Percentiles rank a stretch among this genome's conserved stretches.
These are phyloP conservation scores for Gopherus evgoodei DNA, from an alignment of 2,113 vertebrate species.

Conservation along the genomic window DNA sequence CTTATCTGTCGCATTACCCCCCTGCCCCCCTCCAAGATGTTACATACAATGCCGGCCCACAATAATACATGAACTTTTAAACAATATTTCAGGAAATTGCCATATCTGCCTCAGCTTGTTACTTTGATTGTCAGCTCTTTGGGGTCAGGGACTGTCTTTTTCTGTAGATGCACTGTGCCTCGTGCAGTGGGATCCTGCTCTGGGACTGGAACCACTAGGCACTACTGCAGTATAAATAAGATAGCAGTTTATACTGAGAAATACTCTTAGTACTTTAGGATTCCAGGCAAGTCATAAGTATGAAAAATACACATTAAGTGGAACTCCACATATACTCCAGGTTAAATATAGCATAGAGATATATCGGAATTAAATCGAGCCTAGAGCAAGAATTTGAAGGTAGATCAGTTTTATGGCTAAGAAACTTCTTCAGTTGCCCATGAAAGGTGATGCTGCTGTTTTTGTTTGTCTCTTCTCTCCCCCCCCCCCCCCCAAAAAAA, in stretches of 20 bases:
- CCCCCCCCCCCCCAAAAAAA: too few species aligned
- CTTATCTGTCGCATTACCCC: background rate
- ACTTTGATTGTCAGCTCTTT: background rate
- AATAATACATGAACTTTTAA: background rate
- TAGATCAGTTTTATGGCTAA: background rate
- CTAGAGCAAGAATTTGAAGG: background rate
- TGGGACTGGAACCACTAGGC: accelerated
- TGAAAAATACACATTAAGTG: background rate
- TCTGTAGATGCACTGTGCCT: background rate
- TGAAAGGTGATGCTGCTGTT: background rate
- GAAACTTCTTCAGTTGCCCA: background rate
- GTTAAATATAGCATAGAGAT: background rate
- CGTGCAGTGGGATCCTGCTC: accelerated
- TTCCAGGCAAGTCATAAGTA: background rate
- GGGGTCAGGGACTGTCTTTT: background rate
- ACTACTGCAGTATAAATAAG: accelerated
- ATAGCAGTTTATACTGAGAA: accelerated
- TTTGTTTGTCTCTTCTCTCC: background rate
- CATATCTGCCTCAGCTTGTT: background rate
- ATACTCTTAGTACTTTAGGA: accelerated
- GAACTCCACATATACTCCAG: accelerated
- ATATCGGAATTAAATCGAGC: background rate
- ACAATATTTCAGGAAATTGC: background rate
- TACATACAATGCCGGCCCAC: background rate
- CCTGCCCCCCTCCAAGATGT: background rate